These are phyloP conservation scores for Cerceris ruficornis DNA, from an alignment of 2,888 invertebrate genomes.

Conservation along the genomic window DNA sequence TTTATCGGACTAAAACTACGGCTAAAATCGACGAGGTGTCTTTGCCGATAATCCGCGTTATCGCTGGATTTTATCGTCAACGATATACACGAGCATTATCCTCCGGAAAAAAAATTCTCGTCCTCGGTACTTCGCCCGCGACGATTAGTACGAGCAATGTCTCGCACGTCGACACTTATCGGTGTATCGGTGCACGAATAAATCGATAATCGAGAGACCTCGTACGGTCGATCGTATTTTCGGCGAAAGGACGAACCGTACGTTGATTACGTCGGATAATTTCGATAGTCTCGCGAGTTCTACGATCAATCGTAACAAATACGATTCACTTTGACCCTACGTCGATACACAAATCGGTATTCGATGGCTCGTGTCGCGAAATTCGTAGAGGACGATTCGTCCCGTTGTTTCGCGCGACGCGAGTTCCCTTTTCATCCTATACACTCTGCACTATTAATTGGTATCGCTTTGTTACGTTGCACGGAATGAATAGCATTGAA, in stretches of 20 bases:
- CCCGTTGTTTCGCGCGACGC: no score
- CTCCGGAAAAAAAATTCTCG: constrained; percentile 4
- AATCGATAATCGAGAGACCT: neutral
- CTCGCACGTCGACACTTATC: no score
- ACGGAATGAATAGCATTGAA: neutral
- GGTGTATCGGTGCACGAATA: neutral
- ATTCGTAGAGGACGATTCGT: no score
- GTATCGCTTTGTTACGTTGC: constrained; percentile 4
- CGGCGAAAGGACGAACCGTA: no score
- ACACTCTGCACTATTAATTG: constrained; percentile 20
- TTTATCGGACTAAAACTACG: neutral
- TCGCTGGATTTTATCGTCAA: constrained; percentile 26
- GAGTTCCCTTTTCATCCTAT: neutral
- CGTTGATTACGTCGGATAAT: no score
- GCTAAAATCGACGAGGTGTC: constrained; percentile 18
- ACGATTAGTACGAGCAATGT: neutral
- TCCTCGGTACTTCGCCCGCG: neutral
- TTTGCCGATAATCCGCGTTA: constrained; percentile 37
- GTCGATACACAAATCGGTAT: no score
- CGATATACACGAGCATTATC: neutral
- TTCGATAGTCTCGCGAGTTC: no score
- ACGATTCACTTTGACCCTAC: no score
- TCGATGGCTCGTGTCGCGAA: no score
- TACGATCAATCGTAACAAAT: no score
- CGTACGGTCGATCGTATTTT: no score